Evolutionary conservation across 2,113 vertebrate species (phyloP), one percentile per base, ranked within the genome.

Genomic region (Proterorhinus semilunaris): DNA sequence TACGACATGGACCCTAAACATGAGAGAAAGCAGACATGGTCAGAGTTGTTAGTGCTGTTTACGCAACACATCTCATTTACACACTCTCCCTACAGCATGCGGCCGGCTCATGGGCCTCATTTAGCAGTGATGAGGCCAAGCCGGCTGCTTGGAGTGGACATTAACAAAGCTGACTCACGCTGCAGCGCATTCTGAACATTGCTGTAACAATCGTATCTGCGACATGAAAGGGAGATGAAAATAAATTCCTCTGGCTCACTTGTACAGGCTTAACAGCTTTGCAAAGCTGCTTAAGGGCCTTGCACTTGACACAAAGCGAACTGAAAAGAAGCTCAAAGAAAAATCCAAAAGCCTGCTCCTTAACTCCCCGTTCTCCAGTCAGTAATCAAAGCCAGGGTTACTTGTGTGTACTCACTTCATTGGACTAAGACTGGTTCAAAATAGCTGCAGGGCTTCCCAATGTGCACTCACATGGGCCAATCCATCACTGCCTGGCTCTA

Each of bases 1-100:
- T 93, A 15, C 95, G 95, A 89, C 97, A 99, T 13, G 97, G 97
- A 75, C 97, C 96, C 97, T 99, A 78, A 15, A 68, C 72, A 73
- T 48, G 46, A 83, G 42, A 43, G 65, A 72, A 78, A 54, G 74
- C 52, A 72, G n/a, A 36, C 50, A 13, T 36, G n/a, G 48, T 74
- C 57, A 71, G 2, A 62, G 15, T 65, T 27, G 64, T 62, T 9
- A 11, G 16, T 17, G 51, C 6, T 27, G 47, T 65, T 59, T 61
- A 10, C 62, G 5, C n/a, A 44, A 61, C 58, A 61, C 58, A 45
- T 61, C 58, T 61, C 58, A 42, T 44, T 61, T 61, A 45, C 36
- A 61, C 13, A 61, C 58, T 61, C 44, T 36, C 27, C 27, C 27
- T 42, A 61, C 58, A 36, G 21, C 42, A 64, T 27, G 53, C 48